Conservation (phyloP, 2,113 vertebrate species). For the Nematolebias whitei region DNA sequence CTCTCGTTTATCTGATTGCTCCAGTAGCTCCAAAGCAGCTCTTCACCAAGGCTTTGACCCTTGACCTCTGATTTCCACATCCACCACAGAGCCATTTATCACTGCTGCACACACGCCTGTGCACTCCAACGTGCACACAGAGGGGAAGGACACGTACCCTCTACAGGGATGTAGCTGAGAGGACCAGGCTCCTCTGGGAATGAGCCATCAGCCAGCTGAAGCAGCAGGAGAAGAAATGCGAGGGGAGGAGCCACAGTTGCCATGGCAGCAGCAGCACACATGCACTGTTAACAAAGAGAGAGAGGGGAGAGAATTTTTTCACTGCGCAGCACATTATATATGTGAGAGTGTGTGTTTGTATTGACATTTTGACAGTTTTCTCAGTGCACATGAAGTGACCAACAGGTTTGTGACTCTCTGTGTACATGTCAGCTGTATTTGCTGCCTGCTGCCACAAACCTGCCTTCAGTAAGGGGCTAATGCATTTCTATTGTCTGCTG, state of each 20-base stretch:
- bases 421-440: neutral
- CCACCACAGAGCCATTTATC: constrained; percentile 68
- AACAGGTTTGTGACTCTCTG: constrained; percentile 26
- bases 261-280: constrained; percentile 77
- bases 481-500: constrained; percentile 55
- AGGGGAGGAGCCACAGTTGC: constrained; percentile 75
- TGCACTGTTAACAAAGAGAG: constrained; percentile 68
- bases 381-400: constrained; percentile 25
- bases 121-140: constrained; percentile 4
- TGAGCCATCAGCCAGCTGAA: constrained; percentile 79
- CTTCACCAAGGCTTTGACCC: constrained; percentile 52
- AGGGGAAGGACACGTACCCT: constrained; percentile 76
- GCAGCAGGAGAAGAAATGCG: constrained; percentile 76
- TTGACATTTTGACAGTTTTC: constrained; percentile 41
- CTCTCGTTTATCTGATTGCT: constrained; percentile 37
- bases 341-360: constrained; percentile 6
- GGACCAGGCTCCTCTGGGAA: constrained; percentile 84
- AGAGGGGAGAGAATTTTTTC: constrained; percentile 34
- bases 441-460: constrained; percentile 45
- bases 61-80: constrained; percentile 68
- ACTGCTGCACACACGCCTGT: constrained; percentile 37
- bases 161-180: constrained; percentile 81
- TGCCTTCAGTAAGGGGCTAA: constrained; percentile 39
- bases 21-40: constrained; percentile 31
- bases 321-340: constrained; percentile 2